A percentile compares a stretch with the other conserved stretches of the same genome.
Evolutionary conservation across 2,888 invertebrate species (phyloP).

Genomic region (Myopa testacea): DNA sequence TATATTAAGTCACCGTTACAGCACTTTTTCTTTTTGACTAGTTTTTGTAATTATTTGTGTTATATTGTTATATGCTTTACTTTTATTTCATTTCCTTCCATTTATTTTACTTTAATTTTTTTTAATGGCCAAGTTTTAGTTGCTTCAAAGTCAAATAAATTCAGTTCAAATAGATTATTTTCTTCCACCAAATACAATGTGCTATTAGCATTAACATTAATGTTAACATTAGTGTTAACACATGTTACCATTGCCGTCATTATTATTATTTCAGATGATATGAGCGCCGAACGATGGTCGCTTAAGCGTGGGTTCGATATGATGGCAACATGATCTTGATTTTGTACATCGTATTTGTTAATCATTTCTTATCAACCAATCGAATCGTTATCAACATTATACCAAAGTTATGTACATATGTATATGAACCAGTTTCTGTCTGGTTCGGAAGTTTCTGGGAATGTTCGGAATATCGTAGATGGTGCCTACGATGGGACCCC

Average conservation of each 20-base stretch:
- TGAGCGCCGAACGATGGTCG: too few relatives aligned
- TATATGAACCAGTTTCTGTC: too few relatives aligned
- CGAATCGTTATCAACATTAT: not conserved
- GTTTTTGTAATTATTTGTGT: not conserved
- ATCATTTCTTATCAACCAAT: constrained; percentile 17
- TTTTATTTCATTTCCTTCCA: not conserved
- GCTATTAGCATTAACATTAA: too few relatives aligned
- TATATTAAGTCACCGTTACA: not conserved
- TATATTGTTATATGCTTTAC: not conserved
- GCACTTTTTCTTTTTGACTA: not conserved
- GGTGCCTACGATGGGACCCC: too few relatives aligned
- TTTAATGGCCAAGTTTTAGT: not conserved
- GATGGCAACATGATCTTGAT: constrained; percentile 17
- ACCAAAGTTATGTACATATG: not conserved
- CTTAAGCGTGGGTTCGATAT: too few relatives aligned
- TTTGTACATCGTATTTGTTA: constrained; percentile 13
- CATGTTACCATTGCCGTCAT: too few relatives aligned
- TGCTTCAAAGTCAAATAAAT: constrained; percentile 1
- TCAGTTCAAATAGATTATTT: not conserved
- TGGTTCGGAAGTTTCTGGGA: too few relatives aligned
- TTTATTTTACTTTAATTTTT: constrained; percentile 1
- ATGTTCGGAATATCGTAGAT: too few relatives aligned
- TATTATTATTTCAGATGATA: too few relatives aligned
- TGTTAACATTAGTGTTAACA: too few relatives aligned
- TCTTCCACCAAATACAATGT: not conserved